Conservation (phyloP, 2,797 vertebrate species). For the Lindbergichthys nudifrons region DNA sequence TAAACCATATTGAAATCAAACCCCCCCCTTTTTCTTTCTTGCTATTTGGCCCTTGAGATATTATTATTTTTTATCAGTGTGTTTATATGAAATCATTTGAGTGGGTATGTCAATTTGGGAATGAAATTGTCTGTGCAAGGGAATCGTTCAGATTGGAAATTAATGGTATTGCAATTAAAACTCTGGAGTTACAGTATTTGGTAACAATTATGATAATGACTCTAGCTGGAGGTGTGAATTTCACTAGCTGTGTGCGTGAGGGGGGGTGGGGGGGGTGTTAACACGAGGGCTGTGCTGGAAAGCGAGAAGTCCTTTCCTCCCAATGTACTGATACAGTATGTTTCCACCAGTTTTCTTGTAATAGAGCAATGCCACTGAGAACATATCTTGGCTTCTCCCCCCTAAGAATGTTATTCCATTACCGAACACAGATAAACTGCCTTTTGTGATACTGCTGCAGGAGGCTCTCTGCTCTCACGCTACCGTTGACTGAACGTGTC, state of each 20-base stretch:
- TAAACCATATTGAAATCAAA: slow-evolving; percentile 67
- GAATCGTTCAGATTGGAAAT: slow-evolving; percentile 81
- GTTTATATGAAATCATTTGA: slow-evolving; percentile 82
- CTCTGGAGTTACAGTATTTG: slow-evolving; percentile 80
- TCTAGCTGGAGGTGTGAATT: slow-evolving; percentile 83
- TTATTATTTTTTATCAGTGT: slow-evolving; percentile 80
- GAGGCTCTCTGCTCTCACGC: slow-evolving; percentile 66
- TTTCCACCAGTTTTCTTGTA: slow-evolving; percentile 49
- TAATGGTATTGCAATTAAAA: slow-evolving; percentile 85
- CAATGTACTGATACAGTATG: slow-evolving; percentile 17
- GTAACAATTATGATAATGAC: slow-evolving; percentile 83
- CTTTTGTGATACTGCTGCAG: slow-evolving; percentile 74
- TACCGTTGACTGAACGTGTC: slow-evolving; percentile 67
- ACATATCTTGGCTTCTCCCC: slow-evolving; percentile 50
- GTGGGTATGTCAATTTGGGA: slow-evolving; percentile 78
- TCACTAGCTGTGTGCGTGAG: slow-evolving; percentile 52
- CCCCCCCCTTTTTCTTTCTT: slow-evolving; percentile 13
- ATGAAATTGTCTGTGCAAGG: slow-evolving; percentile 77
- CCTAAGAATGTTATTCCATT: slow-evolving; percentile 67
- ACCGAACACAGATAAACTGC: slow-evolving; percentile 72
- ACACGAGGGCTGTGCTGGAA: slow-evolving; percentile 53
- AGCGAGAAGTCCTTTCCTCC: slow-evolving; percentile 35
- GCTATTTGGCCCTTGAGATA: slow-evolving; percentile 74
- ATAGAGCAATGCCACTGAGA: slow-evolving; percentile 57
- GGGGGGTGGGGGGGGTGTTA: slow-evolving; percentile 48